A percentile compares a stretch with the other conserved stretches of the same genome.
Evolutionary conservation across 2,113 vertebrate genomes (phyloP).

Genomic region (Hydrolagus affinis): DNA sequence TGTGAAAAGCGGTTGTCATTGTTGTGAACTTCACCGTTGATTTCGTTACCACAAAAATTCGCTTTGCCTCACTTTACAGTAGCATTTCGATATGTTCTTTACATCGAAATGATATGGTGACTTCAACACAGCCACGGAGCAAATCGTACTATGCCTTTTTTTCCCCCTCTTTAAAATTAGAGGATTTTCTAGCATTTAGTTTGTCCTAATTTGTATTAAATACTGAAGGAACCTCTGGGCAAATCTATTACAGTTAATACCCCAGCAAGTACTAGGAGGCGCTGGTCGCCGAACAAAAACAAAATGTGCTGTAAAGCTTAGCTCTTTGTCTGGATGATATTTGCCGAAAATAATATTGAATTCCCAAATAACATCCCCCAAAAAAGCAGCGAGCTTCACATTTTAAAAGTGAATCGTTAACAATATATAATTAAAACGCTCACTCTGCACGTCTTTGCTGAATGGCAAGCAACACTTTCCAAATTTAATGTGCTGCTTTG

Average conservation of each 20-base stretch:
- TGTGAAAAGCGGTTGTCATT: not conserved
- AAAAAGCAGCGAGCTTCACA: not conserved
- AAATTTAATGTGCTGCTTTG: not conserved
- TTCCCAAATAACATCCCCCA: not conserved
- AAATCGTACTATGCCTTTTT: not conserved
- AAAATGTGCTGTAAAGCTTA: not conserved
- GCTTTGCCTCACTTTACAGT: not conserved
- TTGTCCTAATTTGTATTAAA: not conserved
- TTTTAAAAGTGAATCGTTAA: not conserved
- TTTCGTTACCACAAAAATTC: not conserved
- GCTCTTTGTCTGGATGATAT: slow-evolving; percentile 11
- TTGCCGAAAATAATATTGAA: not conserved
- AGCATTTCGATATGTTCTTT: not conserved
- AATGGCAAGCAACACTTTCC: not conserved
- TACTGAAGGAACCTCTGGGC: not conserved
- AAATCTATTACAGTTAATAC: slow-evolving; percentile 5
- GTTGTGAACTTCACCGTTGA: not conserved
- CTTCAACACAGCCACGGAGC: too few species aligned
- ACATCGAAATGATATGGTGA: too few species aligned
- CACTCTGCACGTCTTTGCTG: not conserved
- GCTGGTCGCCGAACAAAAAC: slow-evolving; percentile 6
- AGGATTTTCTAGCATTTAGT: not conserved
- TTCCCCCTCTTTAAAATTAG: not conserved
- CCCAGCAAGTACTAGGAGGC: slow-evolving; percentile 24
- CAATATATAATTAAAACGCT: too few species aligned